Evolutionary conservation across 2,888 invertebrate genomes (phyloP).

Genomic region (Sipunculus nudus): DNA sequence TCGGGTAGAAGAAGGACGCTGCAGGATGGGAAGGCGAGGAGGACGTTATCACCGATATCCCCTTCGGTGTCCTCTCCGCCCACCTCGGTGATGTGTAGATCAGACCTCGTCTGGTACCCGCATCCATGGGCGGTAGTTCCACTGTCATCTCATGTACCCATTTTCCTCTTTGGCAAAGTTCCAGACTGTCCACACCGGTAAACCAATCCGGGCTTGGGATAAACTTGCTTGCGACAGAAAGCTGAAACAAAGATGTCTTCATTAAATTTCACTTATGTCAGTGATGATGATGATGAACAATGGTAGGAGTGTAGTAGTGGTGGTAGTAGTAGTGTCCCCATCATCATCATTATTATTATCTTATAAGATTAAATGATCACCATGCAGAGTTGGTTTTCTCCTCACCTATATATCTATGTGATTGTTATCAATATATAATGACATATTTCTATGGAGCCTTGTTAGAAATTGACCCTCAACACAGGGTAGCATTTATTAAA

Average conservation of each 20-base stretch:
- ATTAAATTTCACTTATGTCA: too few species aligned
- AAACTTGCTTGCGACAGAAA: conserved; percentile 89
- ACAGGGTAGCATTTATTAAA: too few species aligned
- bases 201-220: conserved; percentile 97
- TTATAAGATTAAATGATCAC: too few species aligned
- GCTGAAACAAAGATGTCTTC: conserved; percentile 74
- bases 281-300: too few species aligned
- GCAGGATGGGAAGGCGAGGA: conserved; percentile 91
- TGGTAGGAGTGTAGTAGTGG: too few species aligned
- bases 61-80: conserved; percentile 89
- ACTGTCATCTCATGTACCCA: conserved; percentile 91
- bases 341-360: too few species aligned
- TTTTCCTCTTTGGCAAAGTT: conserved; percentile 84
- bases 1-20: conserved; percentile 93
- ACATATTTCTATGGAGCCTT: too few species aligned
- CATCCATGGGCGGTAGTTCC: conserved; percentile 91
- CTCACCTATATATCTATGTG: too few species aligned
- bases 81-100: conserved; percentile 97
- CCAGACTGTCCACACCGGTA: conserved; percentile 86
- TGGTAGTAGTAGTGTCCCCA: too few species aligned
- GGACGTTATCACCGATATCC: conserved; percentile 87
- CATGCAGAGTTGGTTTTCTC: too few species aligned
- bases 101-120: conserved; percentile 93
- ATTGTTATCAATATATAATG: too few species aligned
- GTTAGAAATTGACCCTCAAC: too few species aligned